These are phyloP conservation scores for Neotragus moschatus DNA, from an alignment of 2,113 vertebrate species.

Conservation along the genomic window DNA sequence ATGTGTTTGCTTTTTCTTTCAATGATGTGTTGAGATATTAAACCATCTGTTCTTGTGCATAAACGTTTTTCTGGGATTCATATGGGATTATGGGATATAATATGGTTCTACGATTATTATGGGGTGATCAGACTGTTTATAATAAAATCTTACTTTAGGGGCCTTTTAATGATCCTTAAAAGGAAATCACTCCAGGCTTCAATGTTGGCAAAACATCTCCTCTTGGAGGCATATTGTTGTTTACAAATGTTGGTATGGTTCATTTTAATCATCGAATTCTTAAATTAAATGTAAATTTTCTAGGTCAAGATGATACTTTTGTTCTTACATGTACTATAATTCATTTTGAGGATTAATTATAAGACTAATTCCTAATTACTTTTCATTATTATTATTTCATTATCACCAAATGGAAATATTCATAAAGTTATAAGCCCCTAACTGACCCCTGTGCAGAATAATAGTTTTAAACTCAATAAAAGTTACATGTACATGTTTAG, in stretches of 20 bases:
- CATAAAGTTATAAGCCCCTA: not conserved
- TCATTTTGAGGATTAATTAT: constrained; percentile 5
- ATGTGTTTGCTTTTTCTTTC: constrained; percentile 51
- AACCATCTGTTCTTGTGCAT: constrained; percentile 67
- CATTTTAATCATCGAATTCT: constrained; percentile 13
- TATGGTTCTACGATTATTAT: constrained; percentile 58
- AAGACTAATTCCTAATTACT: not conserved
- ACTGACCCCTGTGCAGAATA: not conserved
- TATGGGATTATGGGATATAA: constrained; percentile 42
- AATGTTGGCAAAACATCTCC: constrained; percentile 19
- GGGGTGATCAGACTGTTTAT: constrained; percentile 47
- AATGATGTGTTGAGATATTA: constrained; percentile 48
- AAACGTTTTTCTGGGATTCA: constrained; percentile 68
- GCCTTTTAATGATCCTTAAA: constrained; percentile 46
- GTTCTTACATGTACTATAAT: not conserved
- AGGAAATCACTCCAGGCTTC: constrained; percentile 22
- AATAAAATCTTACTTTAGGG: constrained; percentile 59
- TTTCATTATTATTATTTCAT: not conserved
- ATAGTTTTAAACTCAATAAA: not conserved
- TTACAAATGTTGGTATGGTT: constrained; percentile 7
- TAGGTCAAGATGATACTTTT: constrained; percentile 26
- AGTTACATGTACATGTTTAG: not conserved
- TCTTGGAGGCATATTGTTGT: not conserved
- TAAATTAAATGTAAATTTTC: constrained; percentile 40
- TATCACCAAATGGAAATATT: constrained; percentile 15